Evolutionary conservation across 2,113 vertebrate species (phyloP), one percentile per base, ranked within the genome.

Genomic region (Telmatochromis brichardi): DNA sequence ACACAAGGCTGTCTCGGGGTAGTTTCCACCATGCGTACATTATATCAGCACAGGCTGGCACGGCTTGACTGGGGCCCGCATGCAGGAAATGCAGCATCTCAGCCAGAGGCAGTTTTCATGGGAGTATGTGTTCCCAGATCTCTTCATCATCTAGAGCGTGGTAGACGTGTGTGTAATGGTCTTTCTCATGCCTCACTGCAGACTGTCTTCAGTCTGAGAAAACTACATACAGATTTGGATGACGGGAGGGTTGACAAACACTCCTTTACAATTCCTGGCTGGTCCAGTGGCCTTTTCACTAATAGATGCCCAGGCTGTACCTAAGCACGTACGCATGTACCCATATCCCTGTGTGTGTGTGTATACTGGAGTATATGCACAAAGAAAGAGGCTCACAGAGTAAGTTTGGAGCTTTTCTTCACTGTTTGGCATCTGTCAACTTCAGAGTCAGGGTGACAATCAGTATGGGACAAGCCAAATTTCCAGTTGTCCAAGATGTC

Each of bases 71-170:
- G 40, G 17, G 86, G 76, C 85, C 91, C 79, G 83, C 82, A 76
- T 84, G 45, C 86, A 53, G 85, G 55, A 35, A 42, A 87, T 51
- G 76, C 88, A 81, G 84, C 58, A 76, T 88, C 91, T 78, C 31
- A 58, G 90, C 94, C 88, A 84, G 88, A 87, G 94, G 94, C 94
- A 6, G 47, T 88, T 93, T 93, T 87, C 84, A 90, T 83, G 83
- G 92, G 89, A 93, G 86, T 89, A 94, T 71, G 68, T 50, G 7
- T 78, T 93, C 92, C 92, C 87, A 84, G 87, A 93, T 92, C 95
- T 96, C 92, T 94, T 96, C 92, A 95, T 95, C 94, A 94, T 95
- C 92, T 68, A 84, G 83, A 90, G 83, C 35, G 86, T 89, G 79
- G 82, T 55, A 94, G 92, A 94, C 91, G 42, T 88, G 88, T 93